phyloP scores from a whole-genome alignment of 2,888 invertebrate genomes.

The Caenorhabditis zanzibari region DNA sequence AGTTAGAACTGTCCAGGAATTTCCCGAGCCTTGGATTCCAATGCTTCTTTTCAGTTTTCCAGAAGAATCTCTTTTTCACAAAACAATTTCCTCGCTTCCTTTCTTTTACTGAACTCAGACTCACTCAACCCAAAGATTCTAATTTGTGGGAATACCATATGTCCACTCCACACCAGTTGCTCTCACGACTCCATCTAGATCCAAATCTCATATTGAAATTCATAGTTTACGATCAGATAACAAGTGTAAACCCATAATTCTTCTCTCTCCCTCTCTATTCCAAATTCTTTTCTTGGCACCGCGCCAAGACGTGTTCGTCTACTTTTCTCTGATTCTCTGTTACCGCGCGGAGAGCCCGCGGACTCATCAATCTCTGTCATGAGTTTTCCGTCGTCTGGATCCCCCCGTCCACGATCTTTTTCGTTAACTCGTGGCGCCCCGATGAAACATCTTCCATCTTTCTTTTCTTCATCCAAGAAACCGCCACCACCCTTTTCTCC shows the following conservation, averaged over 20 bases:
- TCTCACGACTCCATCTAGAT: slow-evolving; percentile 2
- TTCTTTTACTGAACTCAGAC: too few relatives aligned
- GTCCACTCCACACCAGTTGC: slow-evolving; percentile 23
- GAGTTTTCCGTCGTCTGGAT: slow-evolving; percentile 26
- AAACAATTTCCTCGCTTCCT: neutral
- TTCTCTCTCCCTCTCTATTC: neutral
- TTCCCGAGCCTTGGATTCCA: too few relatives aligned
- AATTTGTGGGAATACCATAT: slow-evolving; percentile 21
- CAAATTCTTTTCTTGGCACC: slow-evolving; percentile 16
- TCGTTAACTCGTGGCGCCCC: slow-evolving; percentile 47
- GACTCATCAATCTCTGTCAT: slow-evolving; percentile 49
- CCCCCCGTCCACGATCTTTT: slow-evolving; percentile 24
- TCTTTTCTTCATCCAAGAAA: slow-evolving; percentile 7
- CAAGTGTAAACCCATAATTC: slow-evolving; percentile 39
- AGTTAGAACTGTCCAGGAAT: too few relatives aligned
- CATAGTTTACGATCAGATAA: slow-evolving; percentile 20
- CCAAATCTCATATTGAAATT: slow-evolving; percentile 11
- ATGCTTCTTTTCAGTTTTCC: too few relatives aligned
- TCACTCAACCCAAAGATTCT: neutral
- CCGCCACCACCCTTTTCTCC: slow-evolving; percentile 22
- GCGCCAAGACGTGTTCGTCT: slow-evolving; percentile 34
- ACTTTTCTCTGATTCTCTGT: slow-evolving; percentile 7
- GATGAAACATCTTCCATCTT: slow-evolving; percentile 59
- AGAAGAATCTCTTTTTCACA: neutral
- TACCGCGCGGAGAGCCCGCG: slow-evolving; percentile 28